A percentile compares a stretch with the other conserved stretches of the same genome.
Conservation (phyloP, 2,797 vertebrate species). For the Selene dorsalis region DNA sequence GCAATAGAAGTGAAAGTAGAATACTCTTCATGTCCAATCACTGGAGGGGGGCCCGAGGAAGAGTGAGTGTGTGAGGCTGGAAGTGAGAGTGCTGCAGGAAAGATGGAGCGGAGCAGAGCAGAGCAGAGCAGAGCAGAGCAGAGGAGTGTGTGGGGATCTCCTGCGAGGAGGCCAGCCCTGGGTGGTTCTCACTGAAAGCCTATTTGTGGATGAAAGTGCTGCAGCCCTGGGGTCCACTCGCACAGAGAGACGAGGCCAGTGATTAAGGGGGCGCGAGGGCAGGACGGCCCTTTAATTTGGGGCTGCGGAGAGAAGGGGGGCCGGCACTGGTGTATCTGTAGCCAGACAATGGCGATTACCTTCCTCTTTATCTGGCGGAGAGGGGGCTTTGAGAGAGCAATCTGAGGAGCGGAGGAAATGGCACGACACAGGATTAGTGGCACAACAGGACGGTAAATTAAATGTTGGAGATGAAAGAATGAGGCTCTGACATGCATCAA, state of each 20-base stretch:
- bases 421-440: slow-evolving; percentile 98
- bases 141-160: slow-evolving; percentile 71
- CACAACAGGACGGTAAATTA: slow-evolving; percentile 96
- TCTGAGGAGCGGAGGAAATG: slow-evolving; percentile 98
- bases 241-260: slow-evolving; percentile 85
- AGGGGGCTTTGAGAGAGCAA: slow-evolving; percentile 96
- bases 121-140: slow-evolving; percentile 42
- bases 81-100: slow-evolving; percentile 64
- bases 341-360: slow-evolving; percentile 98
- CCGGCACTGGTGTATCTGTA: slow-evolving; percentile 91
- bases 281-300: slow-evolving; percentile 88
- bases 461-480: slow-evolving; percentile 97
- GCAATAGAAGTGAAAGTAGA: slow-evolving; percentile 70
- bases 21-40: slow-evolving; percentile 74
- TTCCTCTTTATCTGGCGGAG: slow-evolving; percentile 98
- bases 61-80: slow-evolving; percentile 56
- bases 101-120: slow-evolving; percentile 45
- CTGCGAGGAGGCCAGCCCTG: slow-evolving; percentile 75
- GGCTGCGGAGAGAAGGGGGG: slow-evolving; percentile 88
- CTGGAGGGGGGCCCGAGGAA: slow-evolving; percentile 52
- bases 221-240: slow-evolving; percentile 85
- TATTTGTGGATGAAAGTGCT: slow-evolving; percentile 88
- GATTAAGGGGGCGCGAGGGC: slow-evolving; percentile 88
- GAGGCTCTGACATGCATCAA: slow-evolving; percentile 91
- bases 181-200: slow-evolving; percentile 82